phyloP scores from a whole-genome alignment of 2,113 vertebrate species.

The Chaenocephalus aceratus region DNA sequence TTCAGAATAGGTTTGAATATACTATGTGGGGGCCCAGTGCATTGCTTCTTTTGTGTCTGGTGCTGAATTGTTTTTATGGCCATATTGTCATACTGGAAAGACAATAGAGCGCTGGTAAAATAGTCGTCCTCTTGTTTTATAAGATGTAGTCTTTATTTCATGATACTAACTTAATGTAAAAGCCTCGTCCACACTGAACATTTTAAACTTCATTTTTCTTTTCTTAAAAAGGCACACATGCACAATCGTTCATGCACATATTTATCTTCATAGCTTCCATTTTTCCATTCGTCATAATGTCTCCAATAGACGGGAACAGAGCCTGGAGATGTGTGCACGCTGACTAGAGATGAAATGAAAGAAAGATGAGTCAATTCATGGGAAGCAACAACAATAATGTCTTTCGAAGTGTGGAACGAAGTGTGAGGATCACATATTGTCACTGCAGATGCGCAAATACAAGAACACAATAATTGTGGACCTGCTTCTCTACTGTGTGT shows the following conservation, averaged over 20 bases:
- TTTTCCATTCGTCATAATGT: constrained; percentile 22
- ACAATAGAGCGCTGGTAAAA: constrained; percentile 45
- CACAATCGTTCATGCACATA: constrained; percentile 32
- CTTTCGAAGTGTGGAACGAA: constrained; percentile 67
- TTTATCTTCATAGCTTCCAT: constrained; percentile 22
- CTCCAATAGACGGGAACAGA: constrained; percentile 14
- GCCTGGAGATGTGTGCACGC: constrained; percentile 40
- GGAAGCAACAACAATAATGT: constrained; percentile 55
- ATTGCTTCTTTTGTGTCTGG: constrained; percentile 31
- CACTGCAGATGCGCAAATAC: constrained; percentile 48
- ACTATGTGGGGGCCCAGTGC: constrained; percentile 35
- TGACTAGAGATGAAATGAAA: constrained; percentile 50
- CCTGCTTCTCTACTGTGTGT: constrained; percentile 8
- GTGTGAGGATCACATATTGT: constrained; percentile 62
- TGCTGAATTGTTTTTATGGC: constrained; percentile 45
- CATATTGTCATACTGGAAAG: constrained; percentile 40
- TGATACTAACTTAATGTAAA: constrained; percentile 20
- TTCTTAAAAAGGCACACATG: constrained; percentile 22
- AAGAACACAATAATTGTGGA: constrained; percentile 52
- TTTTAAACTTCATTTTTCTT: constrained; percentile 7
- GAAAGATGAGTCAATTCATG: constrained; percentile 69
- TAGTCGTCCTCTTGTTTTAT: constrained; percentile 6
- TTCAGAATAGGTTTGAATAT: constrained; percentile 38
- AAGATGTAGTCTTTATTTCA: constrained; percentile 15
- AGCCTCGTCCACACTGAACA: not conserved